These are phyloP conservation scores for Onychomys torridus DNA, from an alignment of 2,797 vertebrate genomes.

Conservation along the genomic window DNA sequence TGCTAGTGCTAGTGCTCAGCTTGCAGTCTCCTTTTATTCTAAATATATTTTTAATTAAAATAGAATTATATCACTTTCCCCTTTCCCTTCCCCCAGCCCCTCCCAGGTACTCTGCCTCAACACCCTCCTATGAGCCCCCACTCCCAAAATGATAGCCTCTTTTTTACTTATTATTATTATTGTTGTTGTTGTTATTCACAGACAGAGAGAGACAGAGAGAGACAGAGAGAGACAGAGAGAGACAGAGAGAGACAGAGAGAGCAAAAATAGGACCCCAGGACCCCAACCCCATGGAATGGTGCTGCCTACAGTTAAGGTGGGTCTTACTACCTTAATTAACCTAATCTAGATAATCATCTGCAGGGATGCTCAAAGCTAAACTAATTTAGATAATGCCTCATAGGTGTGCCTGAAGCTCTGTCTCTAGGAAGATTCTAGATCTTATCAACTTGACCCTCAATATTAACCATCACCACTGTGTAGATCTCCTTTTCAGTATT, in stretches of 20 bases:
- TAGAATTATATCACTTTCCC: neutral
- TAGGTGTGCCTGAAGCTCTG: too few relatives aligned
- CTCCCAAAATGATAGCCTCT: neutral
- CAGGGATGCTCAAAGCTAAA: too few relatives aligned
- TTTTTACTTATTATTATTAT: neutral
- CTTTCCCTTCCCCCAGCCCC: neutral
- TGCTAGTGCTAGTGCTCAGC: neutral
- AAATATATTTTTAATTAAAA: too few relatives aligned
- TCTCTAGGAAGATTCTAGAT: neutral
- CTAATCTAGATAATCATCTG: too few relatives aligned
- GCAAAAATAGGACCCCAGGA: too few relatives aligned
- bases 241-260: too few relatives aligned
- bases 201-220: too few relatives aligned
- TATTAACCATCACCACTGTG: neutral
- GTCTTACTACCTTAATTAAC: too few relatives aligned
- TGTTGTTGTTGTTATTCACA: neutral
- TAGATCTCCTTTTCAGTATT: neutral
- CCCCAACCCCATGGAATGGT: too few relatives aligned
- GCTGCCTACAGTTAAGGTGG: too few relatives aligned
- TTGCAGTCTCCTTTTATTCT: neutral
- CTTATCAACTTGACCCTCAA: neutral
- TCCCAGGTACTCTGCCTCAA: neutral
- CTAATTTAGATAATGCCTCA: too few relatives aligned
- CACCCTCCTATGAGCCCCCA: neutral
- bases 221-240: too few relatives aligned